These are phyloP conservation scores for Diuraphis noxia DNA, from an alignment of 1,140 invertebrate species.

Conservation along the genomic window DNA sequence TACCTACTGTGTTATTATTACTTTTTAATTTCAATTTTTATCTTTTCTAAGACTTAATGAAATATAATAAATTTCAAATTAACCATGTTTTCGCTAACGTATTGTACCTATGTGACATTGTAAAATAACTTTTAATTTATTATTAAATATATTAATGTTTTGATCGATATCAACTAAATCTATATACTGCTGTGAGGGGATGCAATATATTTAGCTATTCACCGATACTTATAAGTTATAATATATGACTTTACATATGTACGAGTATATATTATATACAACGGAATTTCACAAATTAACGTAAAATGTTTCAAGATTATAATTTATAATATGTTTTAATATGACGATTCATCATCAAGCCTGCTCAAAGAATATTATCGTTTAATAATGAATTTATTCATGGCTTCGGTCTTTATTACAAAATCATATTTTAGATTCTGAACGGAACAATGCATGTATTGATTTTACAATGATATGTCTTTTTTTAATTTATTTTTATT, in stretches of 20 bases:
- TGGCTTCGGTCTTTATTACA: background rate
- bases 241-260: background rate
- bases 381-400: background rate
- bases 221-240: no score
- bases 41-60: background rate
- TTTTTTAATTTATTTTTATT: no score
- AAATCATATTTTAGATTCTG: background rate
- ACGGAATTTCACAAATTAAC: background rate
- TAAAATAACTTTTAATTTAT: background rate
- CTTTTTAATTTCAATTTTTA: background rate
- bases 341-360: background rate
- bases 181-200: no score
- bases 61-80: background rate
- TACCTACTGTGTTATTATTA: background rate
- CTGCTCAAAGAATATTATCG: background rate
- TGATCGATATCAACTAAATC: no score
- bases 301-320: background rate
- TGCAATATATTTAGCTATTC: background rate
- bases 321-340: background rate
- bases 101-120: background rate
- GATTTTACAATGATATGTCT: no score
- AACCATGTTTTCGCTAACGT: background rate
- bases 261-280: no score
- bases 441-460: no score
- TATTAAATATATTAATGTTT: background rate